These are phyloP conservation scores for Gymnosoma rotundatum DNA, from an alignment of 2,888 invertebrate species.

Conservation along the genomic window DNA sequence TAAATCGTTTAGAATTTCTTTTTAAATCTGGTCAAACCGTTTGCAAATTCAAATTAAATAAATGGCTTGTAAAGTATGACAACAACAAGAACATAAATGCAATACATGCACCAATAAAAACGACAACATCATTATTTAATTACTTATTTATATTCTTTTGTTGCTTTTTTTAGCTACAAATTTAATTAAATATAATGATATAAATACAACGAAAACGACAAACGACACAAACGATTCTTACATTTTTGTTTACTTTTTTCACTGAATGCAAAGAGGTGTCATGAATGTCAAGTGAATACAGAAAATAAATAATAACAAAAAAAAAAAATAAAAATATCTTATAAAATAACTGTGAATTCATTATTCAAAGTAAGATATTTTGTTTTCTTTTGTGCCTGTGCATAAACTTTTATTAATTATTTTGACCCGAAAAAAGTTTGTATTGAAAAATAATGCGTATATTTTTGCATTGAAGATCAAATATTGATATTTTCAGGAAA, in stretches of 20 bases:
- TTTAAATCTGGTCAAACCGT: background rate
- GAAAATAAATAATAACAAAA: background rate
- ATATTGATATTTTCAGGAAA: conserved; percentile 3
- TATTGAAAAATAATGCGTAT: background rate
- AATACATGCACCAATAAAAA: background rate
- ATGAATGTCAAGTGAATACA: conserved; percentile 27
- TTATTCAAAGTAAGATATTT: background rate
- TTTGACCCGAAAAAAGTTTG: conserved; percentile 6
- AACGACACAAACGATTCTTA: too few species aligned
- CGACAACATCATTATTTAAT: background rate
- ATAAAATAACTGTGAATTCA: background rate
- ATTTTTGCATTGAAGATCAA: conserved; percentile 1
- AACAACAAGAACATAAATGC: background rate
- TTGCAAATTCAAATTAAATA: background rate
- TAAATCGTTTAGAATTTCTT: background rate
- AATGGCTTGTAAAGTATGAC: background rate
- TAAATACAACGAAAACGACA: too few species aligned
- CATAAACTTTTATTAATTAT: conserved; percentile 8
- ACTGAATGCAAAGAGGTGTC: conserved; percentile 6
- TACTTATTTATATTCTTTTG: too few species aligned
- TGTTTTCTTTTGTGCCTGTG: background rate
- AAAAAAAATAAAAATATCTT: conserved; percentile 5
- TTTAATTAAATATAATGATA: background rate
- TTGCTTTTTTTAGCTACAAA: background rate
- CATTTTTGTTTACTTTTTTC: background rate